These are phyloP conservation scores for Thamnophis sirtalis DNA, from an alignment of 2,113 vertebrate species.

Conservation along the genomic window DNA sequence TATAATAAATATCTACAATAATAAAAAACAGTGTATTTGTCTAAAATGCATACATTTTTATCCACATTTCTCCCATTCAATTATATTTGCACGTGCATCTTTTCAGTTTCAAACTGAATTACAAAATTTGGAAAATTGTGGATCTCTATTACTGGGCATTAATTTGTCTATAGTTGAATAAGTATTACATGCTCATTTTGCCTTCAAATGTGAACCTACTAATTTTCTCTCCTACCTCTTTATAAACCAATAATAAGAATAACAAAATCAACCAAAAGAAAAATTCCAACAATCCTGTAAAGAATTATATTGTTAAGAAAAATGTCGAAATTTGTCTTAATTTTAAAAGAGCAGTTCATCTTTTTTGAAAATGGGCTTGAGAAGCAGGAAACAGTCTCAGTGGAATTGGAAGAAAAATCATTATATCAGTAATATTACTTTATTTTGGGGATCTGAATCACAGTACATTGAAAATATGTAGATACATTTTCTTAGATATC, in stretches of 20 bases:
- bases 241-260: background rate
- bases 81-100: background rate
- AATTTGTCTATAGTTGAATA: background rate
- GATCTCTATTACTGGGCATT: background rate
- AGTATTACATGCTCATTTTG: background rate
- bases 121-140: background rate
- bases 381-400: constrained; percentile 39
- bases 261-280: background rate
- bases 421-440: background rate
- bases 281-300: background rate
- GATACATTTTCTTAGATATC: constrained; percentile 12
- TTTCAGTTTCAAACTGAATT: background rate
- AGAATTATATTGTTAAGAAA: background rate
- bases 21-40: background rate
- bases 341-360: constrained; percentile 38
- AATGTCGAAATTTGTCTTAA: background rate
- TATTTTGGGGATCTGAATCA: constrained; percentile 38
- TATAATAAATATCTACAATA: background rate
- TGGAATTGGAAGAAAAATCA: constrained; percentile 27
- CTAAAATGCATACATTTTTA: background rate
- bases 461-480: constrained; percentile 2
- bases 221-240: background rate
- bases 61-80: background rate
- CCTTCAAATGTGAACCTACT: background rate
- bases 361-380: constrained; percentile 34